A percentile compares a stretch with the other conserved stretches of the same genome.
Conservation (phyloP, 1,140 invertebrate genomes). For the Leptinotarsa texana region DNA sequence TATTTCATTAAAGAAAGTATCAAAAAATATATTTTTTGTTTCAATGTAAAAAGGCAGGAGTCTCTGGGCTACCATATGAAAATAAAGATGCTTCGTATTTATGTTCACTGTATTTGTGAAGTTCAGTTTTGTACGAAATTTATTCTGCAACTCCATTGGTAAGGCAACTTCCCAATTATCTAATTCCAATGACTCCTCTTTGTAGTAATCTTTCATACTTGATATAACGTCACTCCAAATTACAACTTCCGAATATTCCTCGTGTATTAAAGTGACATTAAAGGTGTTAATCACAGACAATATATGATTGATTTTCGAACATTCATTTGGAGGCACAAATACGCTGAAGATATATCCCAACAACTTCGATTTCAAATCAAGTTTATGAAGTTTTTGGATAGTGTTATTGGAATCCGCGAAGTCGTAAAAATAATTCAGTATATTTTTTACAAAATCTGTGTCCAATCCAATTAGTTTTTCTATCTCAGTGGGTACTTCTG, state of each 20-base stretch:
- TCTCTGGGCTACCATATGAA: neutral
- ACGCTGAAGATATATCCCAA: neutral
- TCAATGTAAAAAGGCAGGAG: neutral
- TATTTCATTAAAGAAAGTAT: neutral
- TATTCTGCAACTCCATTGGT: neutral
- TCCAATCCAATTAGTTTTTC: neutral
- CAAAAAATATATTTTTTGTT: neutral
- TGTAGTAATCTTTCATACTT: neutral
- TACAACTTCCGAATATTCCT: neutral
- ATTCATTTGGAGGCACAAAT: neutral
- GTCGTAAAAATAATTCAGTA: neutral
- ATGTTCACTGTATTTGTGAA: neutral
- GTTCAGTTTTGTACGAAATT: neutral
- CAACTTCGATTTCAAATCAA: neutral
- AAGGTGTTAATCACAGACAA: neutral
- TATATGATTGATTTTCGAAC: neutral
- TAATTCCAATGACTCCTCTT: neutral
- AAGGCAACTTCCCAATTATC: neutral
- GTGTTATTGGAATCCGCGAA: neutral
- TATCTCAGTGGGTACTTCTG: neutral
- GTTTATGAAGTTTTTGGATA: neutral
- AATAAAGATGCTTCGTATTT: neutral
- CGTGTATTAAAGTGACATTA: neutral
- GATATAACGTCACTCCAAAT: neutral
- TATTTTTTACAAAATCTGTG: neutral